Conservation (phyloP, 2,797 vertebrate species). For the Hippopotamyrus pictus region DNA sequence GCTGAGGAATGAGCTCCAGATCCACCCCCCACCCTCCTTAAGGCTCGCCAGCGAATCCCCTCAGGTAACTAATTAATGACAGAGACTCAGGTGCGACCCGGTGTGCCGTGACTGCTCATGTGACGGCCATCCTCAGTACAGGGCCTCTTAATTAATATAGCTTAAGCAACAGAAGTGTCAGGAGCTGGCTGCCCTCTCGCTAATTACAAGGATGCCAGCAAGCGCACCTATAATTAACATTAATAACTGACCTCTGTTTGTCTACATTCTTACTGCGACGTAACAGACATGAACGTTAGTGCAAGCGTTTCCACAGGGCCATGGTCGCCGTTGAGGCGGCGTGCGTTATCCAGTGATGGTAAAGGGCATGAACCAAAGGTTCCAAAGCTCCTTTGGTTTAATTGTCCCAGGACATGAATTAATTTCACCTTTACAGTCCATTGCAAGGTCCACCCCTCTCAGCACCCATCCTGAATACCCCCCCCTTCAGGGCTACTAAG, state of each 20-base stretch:
- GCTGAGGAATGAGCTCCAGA: constrained; percentile 18
- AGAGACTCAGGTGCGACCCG: constrained; percentile 58
- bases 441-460: neutral
- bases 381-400: neutral
- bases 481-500: neutral
- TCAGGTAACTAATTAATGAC: constrained; percentile 56
- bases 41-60: constrained; percentile 43
- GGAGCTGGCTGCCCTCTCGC: constrained; percentile 19
- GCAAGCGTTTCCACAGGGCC: constrained; percentile 24
- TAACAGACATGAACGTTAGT: constrained; percentile 22
- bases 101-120: constrained; percentile 47
- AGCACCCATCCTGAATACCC: neutral
- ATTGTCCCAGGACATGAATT: neutral
- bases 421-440: neutral
- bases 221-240: constrained; percentile 45
- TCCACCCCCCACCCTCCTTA: constrained; percentile 26
- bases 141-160: constrained; percentile 53
- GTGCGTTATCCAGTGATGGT: neutral
- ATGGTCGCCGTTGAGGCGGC: neutral
- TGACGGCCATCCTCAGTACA: constrained; percentile 41
- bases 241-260: constrained; percentile 45
- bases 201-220: constrained; percentile 44
- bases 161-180: constrained; percentile 50
- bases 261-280: constrained; percentile 31
- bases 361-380: neutral